Conservation (phyloP, 1,140 invertebrate genomes). For the Apis dorsata region DNA sequence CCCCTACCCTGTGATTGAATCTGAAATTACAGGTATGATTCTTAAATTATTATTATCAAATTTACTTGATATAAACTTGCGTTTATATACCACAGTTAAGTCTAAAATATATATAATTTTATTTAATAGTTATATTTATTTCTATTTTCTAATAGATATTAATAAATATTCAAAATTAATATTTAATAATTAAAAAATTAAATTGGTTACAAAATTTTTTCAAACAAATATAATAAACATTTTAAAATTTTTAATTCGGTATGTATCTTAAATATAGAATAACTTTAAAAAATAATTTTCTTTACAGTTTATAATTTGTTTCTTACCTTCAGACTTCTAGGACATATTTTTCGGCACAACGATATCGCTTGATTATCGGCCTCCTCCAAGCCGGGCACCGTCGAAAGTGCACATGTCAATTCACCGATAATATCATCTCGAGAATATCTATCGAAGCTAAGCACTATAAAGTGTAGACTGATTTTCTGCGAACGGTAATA, state of each 20-base stretch:
- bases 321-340: conserved; percentile 90
- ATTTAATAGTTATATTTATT: too few relatives aligned
- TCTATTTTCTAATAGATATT: too few relatives aligned
- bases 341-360: conserved; percentile 91
- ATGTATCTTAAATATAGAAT: too few relatives aligned
- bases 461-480: conserved; percentile 95
- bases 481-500: conserved; percentile 83
- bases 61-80: too few relatives aligned
- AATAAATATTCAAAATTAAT: too few relatives aligned
- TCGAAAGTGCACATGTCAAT: conserved; percentile 92
- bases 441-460: conserved; percentile 98
- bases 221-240: too few relatives aligned
- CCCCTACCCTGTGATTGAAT: conserved; percentile 93
- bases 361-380: conserved; percentile 89
- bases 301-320: not conserved
- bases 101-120: too few relatives aligned
- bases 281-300: not conserved
- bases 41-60: not conserved
- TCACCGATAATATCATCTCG: conserved; percentile 98
- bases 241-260: too few relatives aligned
- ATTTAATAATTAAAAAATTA: too few relatives aligned
- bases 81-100: too few relatives aligned
- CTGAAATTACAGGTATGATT: conserved; percentile 77
- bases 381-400: conserved; percentile 87
- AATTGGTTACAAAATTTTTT: too few relatives aligned